phyloP scores from a whole-genome alignment of 2,888 invertebrate genomes.

The Sarcophaga subvicina region DNA sequence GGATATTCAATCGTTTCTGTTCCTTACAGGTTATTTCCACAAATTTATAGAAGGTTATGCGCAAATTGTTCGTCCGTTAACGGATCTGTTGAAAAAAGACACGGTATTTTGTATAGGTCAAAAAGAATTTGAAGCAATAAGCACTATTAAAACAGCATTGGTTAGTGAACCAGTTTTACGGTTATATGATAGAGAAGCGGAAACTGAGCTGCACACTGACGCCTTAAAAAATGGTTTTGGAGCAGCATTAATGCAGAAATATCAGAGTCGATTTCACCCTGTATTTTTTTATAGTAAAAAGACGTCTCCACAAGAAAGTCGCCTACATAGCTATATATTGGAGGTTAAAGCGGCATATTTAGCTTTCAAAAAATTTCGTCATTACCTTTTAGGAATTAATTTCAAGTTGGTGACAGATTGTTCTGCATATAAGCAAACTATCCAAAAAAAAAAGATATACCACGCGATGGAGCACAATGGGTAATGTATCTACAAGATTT shows the following conservation, averaged over 20 bases:
- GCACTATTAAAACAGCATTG: slow-evolving; percentile 54
- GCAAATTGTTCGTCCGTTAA: slow-evolving; percentile 75
- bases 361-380: slow-evolving; percentile 71
- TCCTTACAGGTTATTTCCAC: too few relatives aligned
- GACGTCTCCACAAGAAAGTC: slow-evolving; percentile 52
- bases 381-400: slow-evolving; percentile 70
- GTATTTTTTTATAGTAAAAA: slow-evolving; percentile 54
- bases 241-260: slow-evolving; percentile 45
- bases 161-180: slow-evolving; percentile 55
- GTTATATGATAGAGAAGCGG: slow-evolving; percentile 57
- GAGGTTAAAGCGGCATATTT: slow-evolving; percentile 44
- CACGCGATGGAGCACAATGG: too few relatives aligned
- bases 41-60: too few relatives aligned
- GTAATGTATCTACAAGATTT: too few relatives aligned
- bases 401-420: slow-evolving; percentile 67
- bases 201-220: slow-evolving; percentile 69
- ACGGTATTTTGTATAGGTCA: slow-evolving; percentile 52
- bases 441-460: slow-evolving; percentile 19
- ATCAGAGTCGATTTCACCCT: slow-evolving; percentile 5
- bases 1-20: too few relatives aligned
- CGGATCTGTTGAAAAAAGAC: slow-evolving; percentile 70
- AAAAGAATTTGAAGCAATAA: slow-evolving; percentile 45
- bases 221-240: slow-evolving; percentile 66
- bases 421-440: slow-evolving; percentile 65
- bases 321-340: slow-evolving; percentile 54